phyloP scores from a whole-genome alignment of 2,888 invertebrate genomes.

The Caenorhabditis sp. region DNA sequence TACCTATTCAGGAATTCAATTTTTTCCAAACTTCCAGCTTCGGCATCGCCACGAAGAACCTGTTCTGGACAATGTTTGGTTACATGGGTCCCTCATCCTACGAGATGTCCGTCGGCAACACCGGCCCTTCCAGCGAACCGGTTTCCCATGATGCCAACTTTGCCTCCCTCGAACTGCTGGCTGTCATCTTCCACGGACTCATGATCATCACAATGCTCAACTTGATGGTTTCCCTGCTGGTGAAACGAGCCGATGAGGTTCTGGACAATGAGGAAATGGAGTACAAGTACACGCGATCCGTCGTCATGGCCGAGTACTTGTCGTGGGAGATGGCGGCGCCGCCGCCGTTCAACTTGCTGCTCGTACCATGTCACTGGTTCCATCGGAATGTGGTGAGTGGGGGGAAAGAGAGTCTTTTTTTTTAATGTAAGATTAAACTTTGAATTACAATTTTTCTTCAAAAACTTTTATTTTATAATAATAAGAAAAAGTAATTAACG shows the following conservation, averaged over 20 bases:
- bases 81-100: conserved; percentile 69
- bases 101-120: conserved; percentile 69
- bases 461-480: too few species aligned
- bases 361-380: conserved; percentile 35
- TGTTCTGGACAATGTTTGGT: conserved; percentile 80
- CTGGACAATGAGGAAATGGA: conserved; percentile 79
- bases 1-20: neutral
- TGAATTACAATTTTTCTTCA: too few species aligned
- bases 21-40: conserved; percentile 17
- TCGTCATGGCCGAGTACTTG: conserved; percentile 75
- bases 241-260: conserved; percentile 76
- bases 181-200: conserved; percentile 73
- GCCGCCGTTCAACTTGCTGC: conserved; percentile 76
- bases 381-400: conserved; percentile 76
- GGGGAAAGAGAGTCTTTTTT: conserved; percentile 87
- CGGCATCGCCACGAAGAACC: conserved; percentile 50
- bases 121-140: conserved; percentile 59
- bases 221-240: conserved; percentile 78
- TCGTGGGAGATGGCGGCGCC: conserved; percentile 72
- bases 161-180: conserved; percentile 64
- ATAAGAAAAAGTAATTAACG: too few species aligned
- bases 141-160: conserved; percentile 56
- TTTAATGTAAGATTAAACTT: too few species aligned
- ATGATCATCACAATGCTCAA: conserved; percentile 77
- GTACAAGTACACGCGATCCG: conserved; percentile 77